phyloP scores from a whole-genome alignment of 2,888 invertebrate species.

The Camptogramma bilineatum region DNA sequence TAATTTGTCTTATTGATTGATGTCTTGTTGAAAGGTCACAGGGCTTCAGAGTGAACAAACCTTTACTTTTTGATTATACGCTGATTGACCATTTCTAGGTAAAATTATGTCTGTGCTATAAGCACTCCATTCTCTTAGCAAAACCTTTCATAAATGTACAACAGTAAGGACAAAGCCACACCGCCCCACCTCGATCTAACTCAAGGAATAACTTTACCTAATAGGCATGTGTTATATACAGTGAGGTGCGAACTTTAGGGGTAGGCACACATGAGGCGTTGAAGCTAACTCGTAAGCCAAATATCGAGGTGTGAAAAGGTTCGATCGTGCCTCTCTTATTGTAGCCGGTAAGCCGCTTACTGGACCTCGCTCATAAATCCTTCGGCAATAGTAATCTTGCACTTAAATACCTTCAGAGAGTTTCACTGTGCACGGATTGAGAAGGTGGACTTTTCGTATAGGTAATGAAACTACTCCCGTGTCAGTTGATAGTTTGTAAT shows the following conservation, averaged over 20 bases:
- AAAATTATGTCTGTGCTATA: not conserved
- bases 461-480: not conserved
- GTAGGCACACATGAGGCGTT: slow-evolving; percentile 80
- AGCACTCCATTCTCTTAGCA: not conserved
- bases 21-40: slow-evolving; percentile 55
- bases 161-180: slow-evolving; percentile 6
- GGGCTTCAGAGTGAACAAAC: slow-evolving; percentile 33
- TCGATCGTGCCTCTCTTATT: slow-evolving; percentile 70
- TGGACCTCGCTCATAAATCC: slow-evolving; percentile 73
- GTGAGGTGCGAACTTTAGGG: slow-evolving; percentile 80
- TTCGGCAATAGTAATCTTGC: slow-evolving; percentile 39
- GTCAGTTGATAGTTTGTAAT: not conserved
- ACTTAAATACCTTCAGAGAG: slow-evolving; percentile 20
- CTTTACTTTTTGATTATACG: not conserved
- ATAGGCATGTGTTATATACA: slow-evolving; percentile 73
- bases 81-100: not conserved
- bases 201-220: slow-evolving; percentile 50
- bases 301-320: slow-evolving; percentile 84
- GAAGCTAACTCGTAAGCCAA: slow-evolving; percentile 78
- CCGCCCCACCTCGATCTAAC: not conserved
- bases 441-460: slow-evolving; percentile 6
- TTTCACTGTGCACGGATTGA: slow-evolving; percentile 4
- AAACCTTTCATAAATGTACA: slow-evolving; percentile 3
- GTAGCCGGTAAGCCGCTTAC: slow-evolving; percentile 78
- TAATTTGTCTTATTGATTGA: slow-evolving; percentile 52